Evolutionary conservation across 2,113 vertebrate species (phyloP).

Genomic region (Pristiophorus japonicus): DNA sequence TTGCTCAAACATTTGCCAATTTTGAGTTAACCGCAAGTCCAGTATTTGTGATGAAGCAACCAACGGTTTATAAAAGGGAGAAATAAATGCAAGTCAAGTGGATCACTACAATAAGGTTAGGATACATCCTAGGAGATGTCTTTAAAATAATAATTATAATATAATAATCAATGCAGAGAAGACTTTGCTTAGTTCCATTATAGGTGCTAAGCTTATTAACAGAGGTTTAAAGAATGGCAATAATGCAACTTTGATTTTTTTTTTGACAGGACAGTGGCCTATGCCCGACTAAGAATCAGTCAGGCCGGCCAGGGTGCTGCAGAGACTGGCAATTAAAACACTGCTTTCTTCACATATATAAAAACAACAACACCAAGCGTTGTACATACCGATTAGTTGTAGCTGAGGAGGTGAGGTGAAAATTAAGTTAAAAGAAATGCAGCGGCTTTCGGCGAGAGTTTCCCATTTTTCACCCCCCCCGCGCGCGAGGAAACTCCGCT

Average conservation of each 20-base stretch:
- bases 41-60: background rate
- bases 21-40: background rate
- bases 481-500: background rate
- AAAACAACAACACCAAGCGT: background rate
- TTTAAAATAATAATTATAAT: background rate
- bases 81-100: background rate
- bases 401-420: too few relatives aligned
- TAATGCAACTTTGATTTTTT: background rate
- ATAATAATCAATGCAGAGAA: background rate
- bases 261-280: constrained; percentile 14
- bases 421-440: constrained; percentile 12
- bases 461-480: background rate
- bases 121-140: background rate
- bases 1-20: background rate
- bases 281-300: background rate
- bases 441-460: constrained; percentile 1
- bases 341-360: background rate
- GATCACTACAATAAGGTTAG: background rate
- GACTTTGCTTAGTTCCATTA: background rate
- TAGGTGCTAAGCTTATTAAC: background rate
- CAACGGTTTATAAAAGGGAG: background rate
- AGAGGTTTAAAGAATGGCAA: background rate
- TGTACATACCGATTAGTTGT: background rate
- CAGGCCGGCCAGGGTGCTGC: background rate
- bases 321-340: background rate